Base-by-base conservation (phyloP, 2,888 invertebrate genomes). In the Zootermopsis nevadensis region DNA sequence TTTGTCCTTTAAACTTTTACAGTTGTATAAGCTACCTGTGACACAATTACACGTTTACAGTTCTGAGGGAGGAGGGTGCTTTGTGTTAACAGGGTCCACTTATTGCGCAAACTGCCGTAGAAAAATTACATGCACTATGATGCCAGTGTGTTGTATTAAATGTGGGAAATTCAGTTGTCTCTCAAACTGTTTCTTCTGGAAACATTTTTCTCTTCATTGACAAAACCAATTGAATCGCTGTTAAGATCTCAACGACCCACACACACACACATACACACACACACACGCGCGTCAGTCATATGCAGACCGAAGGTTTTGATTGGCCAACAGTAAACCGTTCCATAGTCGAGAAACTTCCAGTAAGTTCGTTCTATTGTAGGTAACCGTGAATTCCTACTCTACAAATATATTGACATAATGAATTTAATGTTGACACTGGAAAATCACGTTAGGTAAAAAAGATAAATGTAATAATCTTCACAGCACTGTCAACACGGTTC, bases 381-480 rank as follows among this genome's bases (percentile, higher is more conserved):
- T 27, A 60, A 27, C n/a, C n/a, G 60, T 60, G 60, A 27, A 48
- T 19, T 19, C 24, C 38, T 74, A 74, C 4, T 10, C 74, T 74
- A 74, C 1, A 38, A 74, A 38, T 74, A 74, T 69, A 22, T 81
- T 33, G 74, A 24, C 33, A 53, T 53, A 24, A n/a, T 72, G 42
- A 84, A 83, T 84, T 83, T 72, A 82, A 84, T 83, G 83, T 84
- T 83, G 82, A 84, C 84, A 84, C 84, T 84, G 81, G 82, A 69
- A 74, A 81, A 84, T 84, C 82, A 84, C 84, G 48, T 81, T 83
- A 84, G 83, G 84, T 84, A 84, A 83, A 84, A 83, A 84, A 84
- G 83, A 83, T 84, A 83, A 84, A 83, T 66, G 74, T 66, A 60
- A 76, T 81, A 81, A 81, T 81, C 66, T 60, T 80, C 72, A 83